These are phyloP conservation scores for Glossophaga mutica DNA, from an alignment of 2,797 vertebrate genomes.

Conservation along the genomic window DNA sequence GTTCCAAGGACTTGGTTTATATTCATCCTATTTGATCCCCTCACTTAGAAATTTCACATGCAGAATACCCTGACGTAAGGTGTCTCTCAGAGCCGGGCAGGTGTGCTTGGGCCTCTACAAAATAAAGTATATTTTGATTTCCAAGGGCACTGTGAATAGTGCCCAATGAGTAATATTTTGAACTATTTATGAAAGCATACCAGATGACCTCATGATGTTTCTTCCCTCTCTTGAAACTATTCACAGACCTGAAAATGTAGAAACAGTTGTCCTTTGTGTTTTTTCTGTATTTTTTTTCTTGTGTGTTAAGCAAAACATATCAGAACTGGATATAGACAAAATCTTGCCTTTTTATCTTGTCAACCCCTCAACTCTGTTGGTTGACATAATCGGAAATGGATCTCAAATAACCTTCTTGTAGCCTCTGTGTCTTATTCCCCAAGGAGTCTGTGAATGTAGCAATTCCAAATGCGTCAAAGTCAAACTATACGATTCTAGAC, in stretches of 20 bases:
- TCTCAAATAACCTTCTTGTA: constrained; percentile 62
- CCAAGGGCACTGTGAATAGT: background rate
- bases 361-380: background rate
- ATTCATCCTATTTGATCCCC: background rate
- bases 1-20: background rate
- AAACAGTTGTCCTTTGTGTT: background rate
- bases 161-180: background rate
- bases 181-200: background rate
- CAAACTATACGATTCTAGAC: background rate
- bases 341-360: constrained; percentile 38
- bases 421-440: background rate
- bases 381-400: constrained; percentile 70
- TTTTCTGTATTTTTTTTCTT: constrained; percentile 35
- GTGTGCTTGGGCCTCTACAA: background rate
- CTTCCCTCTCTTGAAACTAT: background rate
- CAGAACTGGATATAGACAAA: background rate
- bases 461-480: constrained; percentile 38
- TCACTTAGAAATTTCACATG: background rate
- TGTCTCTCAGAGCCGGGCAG: background rate
- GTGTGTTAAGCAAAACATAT: constrained; percentile 20
- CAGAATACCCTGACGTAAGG: background rate
- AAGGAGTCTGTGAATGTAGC: constrained; percentile 3
- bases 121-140: background rate
- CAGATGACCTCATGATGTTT: background rate
- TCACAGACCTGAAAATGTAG: background rate